Evolutionary conservation across 1,140 invertebrate species (phyloP).

Genomic region (Aporrectodea caliginosa): DNA sequence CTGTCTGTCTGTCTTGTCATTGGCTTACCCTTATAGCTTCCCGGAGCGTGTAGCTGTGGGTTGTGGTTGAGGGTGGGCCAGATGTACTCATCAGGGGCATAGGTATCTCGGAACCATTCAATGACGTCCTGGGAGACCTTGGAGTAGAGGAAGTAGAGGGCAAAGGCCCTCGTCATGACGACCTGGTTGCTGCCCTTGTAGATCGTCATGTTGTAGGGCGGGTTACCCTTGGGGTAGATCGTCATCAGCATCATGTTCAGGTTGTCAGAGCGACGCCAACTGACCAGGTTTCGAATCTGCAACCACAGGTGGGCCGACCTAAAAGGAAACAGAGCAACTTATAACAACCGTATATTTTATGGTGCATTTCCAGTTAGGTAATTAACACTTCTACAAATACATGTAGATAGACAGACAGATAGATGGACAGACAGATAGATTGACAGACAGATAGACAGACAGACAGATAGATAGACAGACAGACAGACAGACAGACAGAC

Average conservation of each 20-base stretch:
- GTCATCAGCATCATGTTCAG: background rate
- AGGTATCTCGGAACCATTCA: conserved; percentile 25
- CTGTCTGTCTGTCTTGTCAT: no score
- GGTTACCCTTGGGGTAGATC: background rate
- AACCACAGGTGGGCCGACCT: background rate
- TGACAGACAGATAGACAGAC: background rate
- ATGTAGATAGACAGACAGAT: background rate
- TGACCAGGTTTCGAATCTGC: background rate
- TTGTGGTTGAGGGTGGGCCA: conserved; percentile 38
- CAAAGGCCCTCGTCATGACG: conserved; percentile 24
- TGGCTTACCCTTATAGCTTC: conserved; percentile 29
- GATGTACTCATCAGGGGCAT: conserved; percentile 28
- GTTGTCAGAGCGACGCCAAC: background rate
- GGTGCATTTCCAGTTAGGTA: no score
- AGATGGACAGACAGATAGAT: background rate
- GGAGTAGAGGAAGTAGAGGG: conserved; percentile 30
- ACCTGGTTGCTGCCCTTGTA: conserved; percentile 32
- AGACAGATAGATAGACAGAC: background rate
- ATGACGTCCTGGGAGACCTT: conserved; percentile 25
- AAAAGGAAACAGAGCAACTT: no score
- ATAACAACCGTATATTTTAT: no score
- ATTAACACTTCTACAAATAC: background rate
- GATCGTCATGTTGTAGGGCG: conserved; percentile 25
- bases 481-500: background rate
- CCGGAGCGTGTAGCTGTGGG: conserved; percentile 32